Evolutionary conservation across 2,888 invertebrate genomes (phyloP), one percentile per base, ranked within the genome.

Genomic region (Dichetophora obliterata): DNA sequence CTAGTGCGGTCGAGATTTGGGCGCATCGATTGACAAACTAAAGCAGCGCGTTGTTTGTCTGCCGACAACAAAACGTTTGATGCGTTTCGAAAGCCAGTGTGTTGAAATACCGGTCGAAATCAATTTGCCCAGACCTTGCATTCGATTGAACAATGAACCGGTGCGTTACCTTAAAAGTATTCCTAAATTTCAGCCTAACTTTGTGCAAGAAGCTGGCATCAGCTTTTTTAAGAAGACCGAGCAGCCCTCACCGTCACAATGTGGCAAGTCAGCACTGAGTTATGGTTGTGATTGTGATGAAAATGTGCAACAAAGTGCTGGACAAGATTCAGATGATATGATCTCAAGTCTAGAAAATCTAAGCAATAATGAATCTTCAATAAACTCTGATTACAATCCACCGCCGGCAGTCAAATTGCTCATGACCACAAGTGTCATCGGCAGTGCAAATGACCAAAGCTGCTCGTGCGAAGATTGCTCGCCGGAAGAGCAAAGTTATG

Each of bases 11-110:
- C 85, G 88, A 1, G 90, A 90, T 75, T 82, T 88, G 77, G 87
- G 86, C 16, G 83, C 88, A 16, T 84, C 84, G 19, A 79, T 87
- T 54, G 89, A 89, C 61, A 88, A 89, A 70, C 84, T 82, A 81
- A 87, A 87, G n/a, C 86, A 86, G 75, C 88, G 89, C 27, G 86
- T 90, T 2, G 89, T 89, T 5, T 86, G 88, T 57, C 78, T 90
- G 71, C 89, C 89, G 4, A 85, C 88, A 19, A 88, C 89, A 0
- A 90, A 90, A 77, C 85, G 90, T 5, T 69, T 90, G 5, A 89
- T 90, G 86, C 87, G 90, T 0, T 88, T 89, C 68, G 90, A 90
- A 77, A 88, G 86, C n/a, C 88, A 90, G 66, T 89, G 89, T 48
- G 84, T 90, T 6, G 89, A 89, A 80, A 86, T 83, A 70, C 89